A percentile compares a stretch with the other conserved stretches of the same genome.
Evolutionary conservation across 2,888 invertebrate genomes (phyloP).

Genomic region (Dryobotodes eremita): DNA sequence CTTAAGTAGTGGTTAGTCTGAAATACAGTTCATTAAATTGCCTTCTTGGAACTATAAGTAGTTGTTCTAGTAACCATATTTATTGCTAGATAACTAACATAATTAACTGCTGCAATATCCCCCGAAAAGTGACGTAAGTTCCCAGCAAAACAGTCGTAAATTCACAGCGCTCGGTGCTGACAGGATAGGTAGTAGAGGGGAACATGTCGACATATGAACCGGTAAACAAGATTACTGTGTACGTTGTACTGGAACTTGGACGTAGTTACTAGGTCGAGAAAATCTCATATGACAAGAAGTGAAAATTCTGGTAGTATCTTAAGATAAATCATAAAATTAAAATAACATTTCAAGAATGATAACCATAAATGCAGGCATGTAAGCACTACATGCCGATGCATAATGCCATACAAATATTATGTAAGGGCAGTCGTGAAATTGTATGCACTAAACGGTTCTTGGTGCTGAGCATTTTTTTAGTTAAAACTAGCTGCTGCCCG

Average conservation of each 20-base stretch:
- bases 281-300: neutral
- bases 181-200: conserved; percentile 44
- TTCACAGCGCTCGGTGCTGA: conserved; percentile 64
- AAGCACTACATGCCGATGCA: conserved; percentile 7
- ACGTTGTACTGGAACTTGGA: conserved; percentile 26
- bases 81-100: conserved; percentile 32
- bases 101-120: conserved; percentile 65
- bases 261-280: conserved; percentile 9
- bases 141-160: conserved; percentile 73
- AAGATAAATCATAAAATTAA: neutral
- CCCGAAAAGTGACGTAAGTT: conserved; percentile 61
- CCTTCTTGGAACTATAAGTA: conserved; percentile 24
- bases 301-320: neutral
- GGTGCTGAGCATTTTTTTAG: neutral
- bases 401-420: conserved; percentile 27
- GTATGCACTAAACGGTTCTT: neutral
- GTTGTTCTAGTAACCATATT: conserved; percentile 18
- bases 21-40: conserved; percentile 28
- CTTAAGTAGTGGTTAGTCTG: neutral
- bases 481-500: too few relatives aligned
- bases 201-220: conserved; percentile 71
- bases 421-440: conserved; percentile 2
- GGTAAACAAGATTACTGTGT: conserved; percentile 75
- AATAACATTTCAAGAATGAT: neutral
- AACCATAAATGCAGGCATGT: neutral